Evolutionary conservation across 2,113 vertebrate genomes (phyloP).

Genomic region (Nymphicus hollandicus): DNA sequence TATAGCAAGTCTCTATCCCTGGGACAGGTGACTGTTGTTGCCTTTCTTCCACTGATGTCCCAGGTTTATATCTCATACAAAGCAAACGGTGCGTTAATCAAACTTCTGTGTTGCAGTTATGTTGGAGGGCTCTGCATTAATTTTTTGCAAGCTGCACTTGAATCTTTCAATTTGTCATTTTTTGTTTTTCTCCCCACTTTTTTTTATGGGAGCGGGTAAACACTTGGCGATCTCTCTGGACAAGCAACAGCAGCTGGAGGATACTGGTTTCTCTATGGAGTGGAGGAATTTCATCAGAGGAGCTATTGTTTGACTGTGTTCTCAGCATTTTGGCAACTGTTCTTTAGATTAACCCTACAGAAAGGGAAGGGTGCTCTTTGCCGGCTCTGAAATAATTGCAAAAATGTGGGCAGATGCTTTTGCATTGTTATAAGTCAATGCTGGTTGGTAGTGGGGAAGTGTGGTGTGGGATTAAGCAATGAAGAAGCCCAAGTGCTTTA

Average conservation of each 20-base stretch:
- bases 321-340: constrained; percentile 65
- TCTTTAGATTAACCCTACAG: constrained; percentile 63
- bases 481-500: background rate
- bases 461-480: background rate
- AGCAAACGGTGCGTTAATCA: constrained; percentile 27
- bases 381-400: background rate
- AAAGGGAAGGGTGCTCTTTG: constrained; percentile 45
- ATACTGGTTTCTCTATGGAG: constrained; percentile 57
- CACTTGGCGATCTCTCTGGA: constrained; percentile 14
- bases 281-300: constrained; percentile 63
- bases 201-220: background rate
- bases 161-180: background rate
- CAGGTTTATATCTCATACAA: background rate
- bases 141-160: background rate
- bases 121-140: background rate
- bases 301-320: constrained; percentile 53
- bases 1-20: background rate
- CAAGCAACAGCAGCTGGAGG: constrained; percentile 56
- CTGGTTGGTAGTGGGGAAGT: background rate
- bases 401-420: constrained; percentile 50
- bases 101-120: background rate
- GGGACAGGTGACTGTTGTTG: constrained; percentile 41
- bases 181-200: background rate
- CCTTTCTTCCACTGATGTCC: background rate
- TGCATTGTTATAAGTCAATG: background rate